Evolutionary conservation across 2,888 invertebrate species (phyloP).

Genomic region (Amblyteles armatorius): DNA sequence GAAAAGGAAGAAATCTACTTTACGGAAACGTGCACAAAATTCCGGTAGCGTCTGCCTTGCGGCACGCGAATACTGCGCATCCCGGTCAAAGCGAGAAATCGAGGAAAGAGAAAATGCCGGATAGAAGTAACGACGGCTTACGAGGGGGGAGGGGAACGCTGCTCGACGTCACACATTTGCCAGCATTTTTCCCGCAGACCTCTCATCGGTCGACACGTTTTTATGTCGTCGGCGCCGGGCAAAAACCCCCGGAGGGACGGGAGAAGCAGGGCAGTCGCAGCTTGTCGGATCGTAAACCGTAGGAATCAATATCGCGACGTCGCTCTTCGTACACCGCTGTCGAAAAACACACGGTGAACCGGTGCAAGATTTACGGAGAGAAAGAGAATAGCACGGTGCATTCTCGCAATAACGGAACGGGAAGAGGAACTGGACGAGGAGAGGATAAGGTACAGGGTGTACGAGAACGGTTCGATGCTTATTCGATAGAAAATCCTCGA

Average conservation of each 20-base stretch:
- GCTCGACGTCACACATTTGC: constrained; percentile 37
- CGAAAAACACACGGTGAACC: constrained; percentile 24
- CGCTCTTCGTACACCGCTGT: constrained; percentile 37
- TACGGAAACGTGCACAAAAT: neutral
- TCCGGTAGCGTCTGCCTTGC: neutral
- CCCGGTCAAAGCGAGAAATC: constrained; percentile 1
- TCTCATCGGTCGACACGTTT: constrained; percentile 63
- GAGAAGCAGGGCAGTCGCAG: constrained; percentile 64
- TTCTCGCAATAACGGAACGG: constrained; percentile 31
- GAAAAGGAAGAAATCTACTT: neutral
- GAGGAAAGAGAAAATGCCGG: constrained; percentile 7
- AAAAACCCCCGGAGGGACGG: neutral
- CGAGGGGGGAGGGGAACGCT: neutral
- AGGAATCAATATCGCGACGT: constrained; percentile 64
- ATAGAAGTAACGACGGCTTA: constrained; percentile 37
- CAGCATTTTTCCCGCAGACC: constrained; percentile 57
- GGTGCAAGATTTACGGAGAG: constrained; percentile 38
- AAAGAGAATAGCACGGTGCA: constrained; percentile 27
- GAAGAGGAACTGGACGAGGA: constrained; percentile 2
- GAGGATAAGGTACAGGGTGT: neutral
- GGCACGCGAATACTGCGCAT: constrained; percentile 16
- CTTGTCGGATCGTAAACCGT: constrained; percentile 75
- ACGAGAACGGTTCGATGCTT: constrained; percentile 22
- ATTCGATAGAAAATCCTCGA: constrained; percentile 20
- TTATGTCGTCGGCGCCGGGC: constrained; percentile 55